phyloP scores from a whole-genome alignment of 2,888 invertebrate species.

The Folsomia candida region DNA sequence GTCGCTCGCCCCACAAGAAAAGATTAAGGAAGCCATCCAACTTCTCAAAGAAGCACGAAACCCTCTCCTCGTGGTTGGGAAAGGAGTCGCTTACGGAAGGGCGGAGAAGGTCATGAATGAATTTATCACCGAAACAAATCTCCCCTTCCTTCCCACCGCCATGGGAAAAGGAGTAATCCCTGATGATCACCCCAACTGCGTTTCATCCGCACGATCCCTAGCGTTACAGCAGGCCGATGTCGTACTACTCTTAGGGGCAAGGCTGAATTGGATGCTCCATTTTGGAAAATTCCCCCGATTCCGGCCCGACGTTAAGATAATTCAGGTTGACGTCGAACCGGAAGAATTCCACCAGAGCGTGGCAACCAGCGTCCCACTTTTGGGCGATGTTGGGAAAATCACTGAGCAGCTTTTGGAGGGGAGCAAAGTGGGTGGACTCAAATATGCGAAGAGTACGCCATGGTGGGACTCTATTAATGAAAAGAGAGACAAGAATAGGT shows the following conservation, averaged over 20 bases:
- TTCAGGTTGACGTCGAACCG: constrained; percentile 83
- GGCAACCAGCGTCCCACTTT: constrained; percentile 72
- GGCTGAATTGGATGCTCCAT: constrained; percentile 97
- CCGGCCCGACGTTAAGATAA: constrained; percentile 76
- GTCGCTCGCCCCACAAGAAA: constrained; percentile 67
- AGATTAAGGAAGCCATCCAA: constrained; percentile 69
- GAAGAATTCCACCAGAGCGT: constrained; percentile 93
- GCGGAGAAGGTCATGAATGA: constrained; percentile 71
- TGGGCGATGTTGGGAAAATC: constrained; percentile 78
- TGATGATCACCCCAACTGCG: constrained; percentile 64
- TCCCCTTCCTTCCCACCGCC: constrained; percentile 91
- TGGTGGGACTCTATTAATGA: constrained; percentile 76
- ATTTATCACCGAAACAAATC: constrained; percentile 67
- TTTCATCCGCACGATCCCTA: constrained; percentile 80
- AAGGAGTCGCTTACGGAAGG: constrained; percentile 71
- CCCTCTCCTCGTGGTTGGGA: constrained; percentile 66
- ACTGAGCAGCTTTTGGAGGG: constrained; percentile 63
- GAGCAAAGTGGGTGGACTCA: constrained; percentile 62
- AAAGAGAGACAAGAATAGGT: constrained; percentile 71
- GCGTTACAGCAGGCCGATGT: constrained; percentile 87
- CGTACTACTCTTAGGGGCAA: constrained; percentile 80
- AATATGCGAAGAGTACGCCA: constrained; percentile 59
- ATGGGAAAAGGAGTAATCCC: constrained; percentile 72
- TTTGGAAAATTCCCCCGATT: constrained; percentile 88
- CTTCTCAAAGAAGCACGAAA: constrained; percentile 67